Evolutionary conservation across 2,113 vertebrate genomes (phyloP).

Genomic region (Macrotis lagotis): DNA sequence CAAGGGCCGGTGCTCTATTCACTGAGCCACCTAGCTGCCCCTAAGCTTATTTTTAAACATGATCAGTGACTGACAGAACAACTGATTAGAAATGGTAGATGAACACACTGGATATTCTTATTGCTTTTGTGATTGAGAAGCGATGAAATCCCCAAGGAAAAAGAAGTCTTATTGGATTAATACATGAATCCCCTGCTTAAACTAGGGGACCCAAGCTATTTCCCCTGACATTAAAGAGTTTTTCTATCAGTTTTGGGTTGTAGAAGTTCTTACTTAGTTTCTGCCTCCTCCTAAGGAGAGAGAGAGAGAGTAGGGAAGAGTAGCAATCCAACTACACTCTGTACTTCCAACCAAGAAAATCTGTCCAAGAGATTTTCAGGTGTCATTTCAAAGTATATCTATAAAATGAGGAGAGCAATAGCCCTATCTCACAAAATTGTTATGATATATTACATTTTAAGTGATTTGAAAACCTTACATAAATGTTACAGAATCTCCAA

Average conservation of each 20-base stretch:
- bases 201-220: constrained; percentile 13
- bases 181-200: constrained; percentile 18
- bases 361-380: background rate
- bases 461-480: background rate
- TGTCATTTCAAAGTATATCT: background rate
- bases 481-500: background rate
- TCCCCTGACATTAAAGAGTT: background rate
- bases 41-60: constrained; percentile 45
- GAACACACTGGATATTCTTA: constrained; percentile 68
- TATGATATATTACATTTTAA: background rate
- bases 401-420: background rate
- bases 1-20: too few relatives aligned
- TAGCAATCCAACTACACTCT: background rate
- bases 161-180: constrained; percentile 58
- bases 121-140: constrained; percentile 75
- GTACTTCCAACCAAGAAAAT: background rate
- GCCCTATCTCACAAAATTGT: background rate
- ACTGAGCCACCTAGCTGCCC: too few relatives aligned
- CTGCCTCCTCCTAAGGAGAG: background rate
- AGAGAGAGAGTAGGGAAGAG: too few relatives aligned
- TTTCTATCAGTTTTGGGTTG: constrained; percentile 5
- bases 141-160: constrained; percentile 61
- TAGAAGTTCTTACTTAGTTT: background rate
- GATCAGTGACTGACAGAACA: constrained; percentile 70
- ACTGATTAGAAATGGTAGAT: constrained; percentile 71